These are phyloP conservation scores for Leptestheria dahalacensis DNA, from an alignment of 1,140 invertebrate species.

Conservation along the genomic window DNA sequence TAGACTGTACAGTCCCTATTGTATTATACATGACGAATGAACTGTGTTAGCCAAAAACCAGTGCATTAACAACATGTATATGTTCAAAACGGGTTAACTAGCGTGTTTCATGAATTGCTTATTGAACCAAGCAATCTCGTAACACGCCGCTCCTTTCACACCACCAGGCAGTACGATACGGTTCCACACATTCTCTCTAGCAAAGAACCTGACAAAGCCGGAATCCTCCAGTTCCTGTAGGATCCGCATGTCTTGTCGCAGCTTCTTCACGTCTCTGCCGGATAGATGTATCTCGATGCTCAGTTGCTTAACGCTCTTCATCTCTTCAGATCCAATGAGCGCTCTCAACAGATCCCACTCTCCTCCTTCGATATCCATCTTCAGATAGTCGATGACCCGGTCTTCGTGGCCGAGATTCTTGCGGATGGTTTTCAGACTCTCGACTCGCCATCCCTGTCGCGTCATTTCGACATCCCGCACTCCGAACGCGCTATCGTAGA, in stretches of 20 bases:
- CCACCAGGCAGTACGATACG: neutral
- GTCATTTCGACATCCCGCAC: neutral
- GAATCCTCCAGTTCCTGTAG: neutral
- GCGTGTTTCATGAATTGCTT: neutral
- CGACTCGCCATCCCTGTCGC: neutral
- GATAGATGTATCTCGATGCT: constrained; percentile 11
- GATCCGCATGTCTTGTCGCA: neutral
- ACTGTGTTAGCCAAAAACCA: neutral
- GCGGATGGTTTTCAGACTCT: neutral
- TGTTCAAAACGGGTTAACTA: neutral
- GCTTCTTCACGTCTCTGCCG: neutral
- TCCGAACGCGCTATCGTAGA: neutral
- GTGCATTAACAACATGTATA: too few species aligned
- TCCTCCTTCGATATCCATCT: constrained; percentile 15
- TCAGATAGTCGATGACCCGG: constrained; percentile 9
- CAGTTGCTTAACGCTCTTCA: constrained; percentile 10
- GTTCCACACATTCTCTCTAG: neutral
- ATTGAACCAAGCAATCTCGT: constrained; percentile 9
- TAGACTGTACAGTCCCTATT: neutral
- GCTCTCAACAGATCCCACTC: constrained; percentile 2
- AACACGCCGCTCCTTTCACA: neutral
- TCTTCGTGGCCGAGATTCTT: neutral
- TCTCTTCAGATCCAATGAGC: neutral
- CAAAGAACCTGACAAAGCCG: neutral
- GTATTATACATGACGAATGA: neutral